phyloP scores from a whole-genome alignment of 2,888 invertebrate genomes.

The Cynaeus angustus region DNA sequence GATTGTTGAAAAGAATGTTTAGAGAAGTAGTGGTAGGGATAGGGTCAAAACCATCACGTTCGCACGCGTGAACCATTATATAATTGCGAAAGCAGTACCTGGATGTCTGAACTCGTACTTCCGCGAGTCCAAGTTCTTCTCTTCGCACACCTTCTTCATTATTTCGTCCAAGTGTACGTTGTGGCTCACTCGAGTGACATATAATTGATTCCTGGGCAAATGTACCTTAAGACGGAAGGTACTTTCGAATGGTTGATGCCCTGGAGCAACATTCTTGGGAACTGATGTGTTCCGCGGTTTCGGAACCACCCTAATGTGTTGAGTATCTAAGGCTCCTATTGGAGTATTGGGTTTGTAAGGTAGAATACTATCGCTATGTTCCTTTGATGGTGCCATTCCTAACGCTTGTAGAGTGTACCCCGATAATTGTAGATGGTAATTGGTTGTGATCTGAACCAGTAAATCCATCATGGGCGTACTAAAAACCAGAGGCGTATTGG shows the following conservation, averaged over 20 bases:
- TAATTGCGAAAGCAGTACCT: slow-evolving; percentile 70
- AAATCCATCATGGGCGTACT: slow-evolving; percentile 88
- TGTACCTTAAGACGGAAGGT: slow-evolving; percentile 79
- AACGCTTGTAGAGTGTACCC: slow-evolving; percentile 79
- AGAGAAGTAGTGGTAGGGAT: neutral
- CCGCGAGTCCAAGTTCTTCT: slow-evolving; percentile 82
- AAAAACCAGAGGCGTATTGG: slow-evolving; percentile 48
- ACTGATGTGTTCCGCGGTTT: slow-evolving; percentile 61
- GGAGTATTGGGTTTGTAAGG: slow-evolving; percentile 85
- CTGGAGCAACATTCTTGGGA: slow-evolving; percentile 58
- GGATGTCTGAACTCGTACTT: slow-evolving; percentile 87
- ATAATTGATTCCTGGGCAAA: slow-evolving; percentile 86
- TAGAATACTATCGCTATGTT: slow-evolving; percentile 72
- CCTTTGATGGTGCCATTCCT: slow-evolving; percentile 73
- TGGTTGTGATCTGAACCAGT: slow-evolving; percentile 81
- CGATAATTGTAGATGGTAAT: slow-evolving; percentile 80
- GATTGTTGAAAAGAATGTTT: slow-evolving; percentile 9
- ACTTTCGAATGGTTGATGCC: slow-evolving; percentile 77
- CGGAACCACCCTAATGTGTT: slow-evolving; percentile 68
- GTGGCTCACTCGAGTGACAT: slow-evolving; percentile 83
- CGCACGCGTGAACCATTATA: neutral
- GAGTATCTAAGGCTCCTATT: slow-evolving; percentile 77
- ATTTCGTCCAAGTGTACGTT: slow-evolving; percentile 81
- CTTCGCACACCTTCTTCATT: slow-evolving; percentile 81
- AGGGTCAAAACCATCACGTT: neutral